phyloP scores from a whole-genome alignment of 1,140 invertebrate species.

The Heliothis subflexa region DNA sequence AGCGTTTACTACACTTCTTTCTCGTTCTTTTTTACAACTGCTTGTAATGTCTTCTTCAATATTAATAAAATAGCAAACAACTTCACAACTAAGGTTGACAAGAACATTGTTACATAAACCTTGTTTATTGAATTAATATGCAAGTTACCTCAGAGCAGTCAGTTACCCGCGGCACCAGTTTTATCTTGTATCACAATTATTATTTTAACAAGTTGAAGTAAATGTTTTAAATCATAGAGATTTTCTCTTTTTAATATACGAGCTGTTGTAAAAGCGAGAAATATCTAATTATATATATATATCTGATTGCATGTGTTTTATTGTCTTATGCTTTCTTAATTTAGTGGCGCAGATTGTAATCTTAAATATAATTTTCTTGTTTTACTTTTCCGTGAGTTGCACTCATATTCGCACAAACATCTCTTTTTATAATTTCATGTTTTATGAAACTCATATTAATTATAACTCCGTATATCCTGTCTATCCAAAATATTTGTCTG shows the following conservation, averaged over 20 bases:
- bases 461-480: too few species aligned
- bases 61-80: background rate
- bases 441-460: too few species aligned
- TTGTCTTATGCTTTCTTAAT: slow-evolving; percentile 5
- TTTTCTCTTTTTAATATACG: slow-evolving; percentile 40
- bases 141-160: slow-evolving; percentile 22
- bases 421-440: background rate
- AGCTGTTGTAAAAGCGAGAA: slow-evolving; percentile 3
- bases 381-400: too few species aligned
- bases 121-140: slow-evolving; percentile 39
- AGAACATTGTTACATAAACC: slow-evolving; percentile 29
- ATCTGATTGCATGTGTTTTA: background rate
- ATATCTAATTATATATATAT: slow-evolving; percentile 2
- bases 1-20: background rate
- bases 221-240: slow-evolving; percentile 15
- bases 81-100: slow-evolving; percentile 24
- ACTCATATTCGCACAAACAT: too few species aligned
- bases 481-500: too few species aligned
- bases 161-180: slow-evolving; percentile 25
- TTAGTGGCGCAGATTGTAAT: background rate
- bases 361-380: background rate
- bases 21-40: background rate
- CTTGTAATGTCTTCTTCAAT: background rate
- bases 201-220: slow-evolving; percentile 15
- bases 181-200: slow-evolving; percentile 26